Percentiles rank a stretch among this genome's conserved stretches.
Conservation (phyloP, 2,113 vertebrate species). For the Chunga burmeisteri region DNA sequence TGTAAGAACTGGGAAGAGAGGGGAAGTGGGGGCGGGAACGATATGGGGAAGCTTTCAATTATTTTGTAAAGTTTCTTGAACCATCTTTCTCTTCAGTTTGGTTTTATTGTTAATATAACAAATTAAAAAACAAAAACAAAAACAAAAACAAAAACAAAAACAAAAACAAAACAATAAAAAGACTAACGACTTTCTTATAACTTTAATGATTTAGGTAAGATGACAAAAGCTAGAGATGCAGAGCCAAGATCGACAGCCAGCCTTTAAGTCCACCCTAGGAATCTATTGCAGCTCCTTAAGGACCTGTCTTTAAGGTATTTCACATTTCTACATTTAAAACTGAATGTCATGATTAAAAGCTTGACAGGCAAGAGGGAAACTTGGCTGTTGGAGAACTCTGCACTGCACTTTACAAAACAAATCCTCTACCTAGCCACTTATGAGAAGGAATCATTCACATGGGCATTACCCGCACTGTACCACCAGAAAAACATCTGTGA, state of each 20-base stretch:
- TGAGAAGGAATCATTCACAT: constrained; percentile 48
- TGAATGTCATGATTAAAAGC: not conserved
- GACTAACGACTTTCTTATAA: not conserved
- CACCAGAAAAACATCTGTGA: constrained; percentile 70
- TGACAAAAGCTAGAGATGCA: not conserved
- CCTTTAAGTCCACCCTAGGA: not conserved
- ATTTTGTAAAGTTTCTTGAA: not conserved
- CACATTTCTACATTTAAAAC: not conserved
- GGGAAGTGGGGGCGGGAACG: not conserved
- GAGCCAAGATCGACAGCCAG: not conserved
- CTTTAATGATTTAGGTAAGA: not conserved
- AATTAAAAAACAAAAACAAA: not conserved
- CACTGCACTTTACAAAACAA: not conserved
- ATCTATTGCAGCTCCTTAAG: not conserved
- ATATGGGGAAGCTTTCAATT: not conserved
- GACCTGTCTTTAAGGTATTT: not conserved
- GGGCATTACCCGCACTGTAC: constrained; percentile 49
- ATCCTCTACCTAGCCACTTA: not conserved
- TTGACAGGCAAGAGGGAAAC: not conserved
- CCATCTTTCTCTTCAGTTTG: not conserved
- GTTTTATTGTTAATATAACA: not conserved
- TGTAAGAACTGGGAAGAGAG: not conserved
- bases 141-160: not conserved
- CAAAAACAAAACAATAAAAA: not conserved
- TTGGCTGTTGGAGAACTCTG: not conserved